Conservation (phyloP, 2,888 invertebrate genomes). For the Phyllotreta cruciferae region DNA sequence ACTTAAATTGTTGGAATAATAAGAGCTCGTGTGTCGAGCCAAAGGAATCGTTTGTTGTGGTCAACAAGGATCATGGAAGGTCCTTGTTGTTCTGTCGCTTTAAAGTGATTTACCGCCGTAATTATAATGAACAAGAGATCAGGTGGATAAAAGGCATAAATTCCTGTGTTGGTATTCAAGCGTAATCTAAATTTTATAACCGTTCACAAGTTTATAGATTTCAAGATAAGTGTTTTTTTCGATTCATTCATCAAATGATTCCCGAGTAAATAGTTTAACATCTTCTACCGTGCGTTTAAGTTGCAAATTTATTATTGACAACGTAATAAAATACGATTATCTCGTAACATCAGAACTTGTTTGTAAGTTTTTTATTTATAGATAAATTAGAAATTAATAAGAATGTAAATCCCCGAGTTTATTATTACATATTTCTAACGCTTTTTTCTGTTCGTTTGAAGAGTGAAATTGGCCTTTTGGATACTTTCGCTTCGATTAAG, state of each 20-base stretch:
- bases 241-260: too few relatives aligned
- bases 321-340: too few relatives aligned
- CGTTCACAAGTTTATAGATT: slow-evolving; percentile 10
- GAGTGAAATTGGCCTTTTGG: background rate
- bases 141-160: slow-evolving; percentile 27
- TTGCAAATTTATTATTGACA: too few relatives aligned
- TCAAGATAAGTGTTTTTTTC: background rate
- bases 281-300: too few relatives aligned
- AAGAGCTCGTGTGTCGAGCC: slow-evolving; percentile 37
- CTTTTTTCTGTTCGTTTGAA: too few relatives aligned
- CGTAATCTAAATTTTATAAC: slow-evolving; percentile 23
- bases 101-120: slow-evolving; percentile 32
- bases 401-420: too few relatives aligned
- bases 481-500: too few relatives aligned
- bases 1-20: slow-evolving; percentile 45
- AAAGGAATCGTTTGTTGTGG: slow-evolving; percentile 35
- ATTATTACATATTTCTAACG: too few relatives aligned
- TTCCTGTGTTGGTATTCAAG: slow-evolving; percentile 19
- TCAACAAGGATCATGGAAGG: slow-evolving; percentile 40
- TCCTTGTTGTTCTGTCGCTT: slow-evolving; percentile 39
- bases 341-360: too few relatives aligned
- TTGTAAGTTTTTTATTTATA: too few relatives aligned
- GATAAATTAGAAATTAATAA: too few relatives aligned
- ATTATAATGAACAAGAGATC: slow-evolving; percentile 32
- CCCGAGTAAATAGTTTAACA: too few relatives aligned